Evolutionary conservation across 1,140 invertebrate genomes (phyloP).

Genomic region (Carposina sasakii): DNA sequence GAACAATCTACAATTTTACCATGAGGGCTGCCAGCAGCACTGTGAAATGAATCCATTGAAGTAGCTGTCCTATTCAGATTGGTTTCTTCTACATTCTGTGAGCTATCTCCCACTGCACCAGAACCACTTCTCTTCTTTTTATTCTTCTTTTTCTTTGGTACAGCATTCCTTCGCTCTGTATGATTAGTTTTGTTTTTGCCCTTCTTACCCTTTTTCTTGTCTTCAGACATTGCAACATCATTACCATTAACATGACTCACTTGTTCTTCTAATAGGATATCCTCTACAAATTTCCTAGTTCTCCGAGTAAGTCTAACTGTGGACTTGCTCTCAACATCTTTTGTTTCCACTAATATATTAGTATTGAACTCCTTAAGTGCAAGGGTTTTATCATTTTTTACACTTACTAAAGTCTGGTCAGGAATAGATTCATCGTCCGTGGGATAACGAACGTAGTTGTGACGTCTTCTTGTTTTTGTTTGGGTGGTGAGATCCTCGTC

Average conservation of each 20-base stretch:
- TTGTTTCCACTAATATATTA: no score
- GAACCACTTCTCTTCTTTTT: constrained; percentile 40
- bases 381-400: no score
- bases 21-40: constrained; percentile 48
- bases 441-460: constrained; percentile 50
- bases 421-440: constrained; percentile 27
- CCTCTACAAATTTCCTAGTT: no score
- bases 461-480: constrained; percentile 33
- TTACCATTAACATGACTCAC: no score
- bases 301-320: no score
- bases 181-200: constrained; percentile 14
- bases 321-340: no score
- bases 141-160: constrained; percentile 32
- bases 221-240: no score
- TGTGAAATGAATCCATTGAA: constrained; percentile 52
- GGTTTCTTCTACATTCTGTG: constrained; percentile 39
- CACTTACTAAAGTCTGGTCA: no score
- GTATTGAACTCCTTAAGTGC: no score
- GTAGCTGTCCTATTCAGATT: constrained; percentile 33
- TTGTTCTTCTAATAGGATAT: no score
- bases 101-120: no score
- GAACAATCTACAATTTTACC: background rate
- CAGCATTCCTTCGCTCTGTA: constrained; percentile 15
- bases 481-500: constrained; percentile 14
- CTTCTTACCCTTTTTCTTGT: no score